Evolutionary conservation across 2,888 invertebrate genomes (phyloP), one percentile per base, ranked within the genome.

Genomic region (Caenorhabditis sp.): DNA sequence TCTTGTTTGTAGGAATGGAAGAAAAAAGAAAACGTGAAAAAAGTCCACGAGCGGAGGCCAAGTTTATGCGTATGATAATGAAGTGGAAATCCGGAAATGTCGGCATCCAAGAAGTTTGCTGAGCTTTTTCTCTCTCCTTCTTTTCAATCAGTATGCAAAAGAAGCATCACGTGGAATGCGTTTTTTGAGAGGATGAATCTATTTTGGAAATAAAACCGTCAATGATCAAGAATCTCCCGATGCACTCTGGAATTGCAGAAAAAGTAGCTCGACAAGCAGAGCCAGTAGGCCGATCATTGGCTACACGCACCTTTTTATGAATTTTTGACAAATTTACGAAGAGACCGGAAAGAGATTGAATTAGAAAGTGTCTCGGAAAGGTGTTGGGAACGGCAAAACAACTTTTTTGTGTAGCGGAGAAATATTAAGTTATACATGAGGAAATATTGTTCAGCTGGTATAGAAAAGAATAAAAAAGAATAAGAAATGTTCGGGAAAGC

Each of bases 121-220:
- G 13, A 24, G 41, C 26, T 1, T 17, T 39, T 41, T 15, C 24
- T 37, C 30, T 46, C 37, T 30, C 20, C 22, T 37, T 26, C 9
- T 59, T 35, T 32, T 35, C 45, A 70, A 59, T 70, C 70, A 70
- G 70, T 70, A 70, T 70, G 70, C 59, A 61, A 59, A 59, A 46
- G 26, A 59, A 45, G 50, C 59, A 70, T 70, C 70, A 59, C 53
- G 59, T 53, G 59, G 52, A 59, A 43, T 37, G 41, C 50, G 46
- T 35, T 52, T 22, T 52, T 52, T 20, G 20, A 13, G 39, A 52
- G 20, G 20, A 15, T 43, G 30, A 39, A 37, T 52, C 48, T 58
- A 52, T 43, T 50, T 50, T 9, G 9, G 11, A 65, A 35, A 30
- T 41, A n/a, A 26, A 24, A 27, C 26, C 35, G 41, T 62, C 52